Percentiles rank a stretch among this genome's conserved stretches.
Conservation (phyloP, 2,113 vertebrate genomes). For the Globicephala melas region DNA sequence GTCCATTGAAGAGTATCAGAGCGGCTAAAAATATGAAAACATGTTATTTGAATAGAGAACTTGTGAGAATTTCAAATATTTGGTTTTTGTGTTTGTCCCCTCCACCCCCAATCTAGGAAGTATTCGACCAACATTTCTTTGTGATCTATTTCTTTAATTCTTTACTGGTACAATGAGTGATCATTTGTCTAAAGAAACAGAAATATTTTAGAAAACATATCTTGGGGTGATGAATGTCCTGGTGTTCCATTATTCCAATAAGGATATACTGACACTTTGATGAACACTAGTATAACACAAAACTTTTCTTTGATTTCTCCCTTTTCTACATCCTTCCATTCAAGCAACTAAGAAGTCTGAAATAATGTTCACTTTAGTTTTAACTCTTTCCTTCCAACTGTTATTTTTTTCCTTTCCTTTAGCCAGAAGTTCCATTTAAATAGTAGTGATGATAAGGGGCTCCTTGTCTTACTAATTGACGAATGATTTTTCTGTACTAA, state of each 20-base stretch:
- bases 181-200: conserved; percentile 30
- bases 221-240: not conserved
- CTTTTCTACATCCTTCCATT: not conserved
- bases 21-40: conserved; percentile 24
- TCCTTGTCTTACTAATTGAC: not conserved
- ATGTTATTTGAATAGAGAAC: not conserved
- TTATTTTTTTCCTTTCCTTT: not conserved
- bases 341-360: not conserved
- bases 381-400: not conserved
- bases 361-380: not conserved
- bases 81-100: not conserved
- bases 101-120: accelerated
- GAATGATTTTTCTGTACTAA: conserved; percentile 33
- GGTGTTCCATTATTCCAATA: not conserved
- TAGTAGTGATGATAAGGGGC: not conserved
- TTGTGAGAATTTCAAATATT: not conserved
- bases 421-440: not conserved
- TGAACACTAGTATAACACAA: not conserved
- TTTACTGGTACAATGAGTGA: not conserved
- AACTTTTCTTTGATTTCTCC: not conserved
- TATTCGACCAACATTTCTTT: not conserved
- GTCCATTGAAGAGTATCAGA: conserved; percentile 56
- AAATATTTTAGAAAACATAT: not conserved
- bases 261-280: not conserved
- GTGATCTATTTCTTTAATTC: not conserved